phyloP scores from a whole-genome alignment of 2,888 invertebrate genomes.

The Thera britannica region DNA sequence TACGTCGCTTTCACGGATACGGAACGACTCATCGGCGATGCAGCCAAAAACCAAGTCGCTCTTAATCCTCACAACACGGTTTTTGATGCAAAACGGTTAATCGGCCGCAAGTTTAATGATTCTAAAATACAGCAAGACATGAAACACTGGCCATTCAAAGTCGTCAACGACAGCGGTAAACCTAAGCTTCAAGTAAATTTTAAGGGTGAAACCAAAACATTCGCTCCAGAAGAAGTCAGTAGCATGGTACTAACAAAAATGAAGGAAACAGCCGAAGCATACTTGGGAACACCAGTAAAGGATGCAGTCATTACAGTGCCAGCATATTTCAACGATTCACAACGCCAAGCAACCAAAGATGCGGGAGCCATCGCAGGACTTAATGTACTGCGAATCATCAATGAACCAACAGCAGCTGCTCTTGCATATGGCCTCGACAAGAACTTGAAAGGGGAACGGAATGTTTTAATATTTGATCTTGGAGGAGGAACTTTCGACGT shows the following conservation, averaged over 20 bases:
- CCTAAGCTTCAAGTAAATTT: constrained; percentile 88
- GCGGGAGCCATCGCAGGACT: constrained; percentile 91
- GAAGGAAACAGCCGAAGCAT: constrained; percentile 89
- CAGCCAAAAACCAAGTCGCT: constrained; percentile 93
- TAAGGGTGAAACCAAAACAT: constrained; percentile 86
- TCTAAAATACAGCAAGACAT: constrained; percentile 91
- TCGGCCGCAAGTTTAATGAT: constrained; percentile 92
- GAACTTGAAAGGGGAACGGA: constrained; percentile 86
- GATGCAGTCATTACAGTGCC: constrained; percentile 93
- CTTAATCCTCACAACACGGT: constrained; percentile 91
- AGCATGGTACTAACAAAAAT: constrained; percentile 86
- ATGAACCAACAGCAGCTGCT: constrained; percentile 92
- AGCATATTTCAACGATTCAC: constrained; percentile 91
- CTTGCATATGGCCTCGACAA: constrained; percentile 89
- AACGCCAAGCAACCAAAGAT: constrained; percentile 92
- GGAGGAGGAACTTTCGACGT: constrained; percentile 92
- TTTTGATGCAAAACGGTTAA: constrained; percentile 90
- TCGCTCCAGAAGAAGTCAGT: constrained; percentile 89
- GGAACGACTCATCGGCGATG: constrained; percentile 93
- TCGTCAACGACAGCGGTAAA: constrained; percentile 86
- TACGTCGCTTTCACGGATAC: constrained; percentile 95
- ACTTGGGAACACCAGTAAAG: constrained; percentile 86
- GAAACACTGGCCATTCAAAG: constrained; percentile 93
- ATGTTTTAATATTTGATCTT: constrained; percentile 87
- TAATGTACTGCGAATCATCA: constrained; percentile 92